Conservation (phyloP, 2,797 vertebrate genomes). For the Pogoniulus pusillus region DNA sequence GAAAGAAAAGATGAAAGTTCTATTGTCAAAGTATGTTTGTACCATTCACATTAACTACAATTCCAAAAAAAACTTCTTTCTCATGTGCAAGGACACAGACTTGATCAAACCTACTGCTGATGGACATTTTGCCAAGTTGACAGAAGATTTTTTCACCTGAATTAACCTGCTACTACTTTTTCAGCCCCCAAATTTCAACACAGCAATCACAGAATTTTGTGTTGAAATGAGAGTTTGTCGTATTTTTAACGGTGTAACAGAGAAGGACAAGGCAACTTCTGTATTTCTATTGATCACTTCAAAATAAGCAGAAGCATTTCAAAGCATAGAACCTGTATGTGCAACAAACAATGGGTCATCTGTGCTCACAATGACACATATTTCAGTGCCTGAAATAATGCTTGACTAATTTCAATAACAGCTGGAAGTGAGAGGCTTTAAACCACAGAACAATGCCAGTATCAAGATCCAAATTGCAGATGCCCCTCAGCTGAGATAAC, state of each 20-base stretch:
- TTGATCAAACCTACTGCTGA: neutral
- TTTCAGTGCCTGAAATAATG: neutral
- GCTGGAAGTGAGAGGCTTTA: neutral
- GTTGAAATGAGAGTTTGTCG: neutral
- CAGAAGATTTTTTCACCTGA: neutral
- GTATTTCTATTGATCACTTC: neutral
- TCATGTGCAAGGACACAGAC: neutral
- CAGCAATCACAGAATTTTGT: neutral
- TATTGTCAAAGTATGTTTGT: rapidly evolving
- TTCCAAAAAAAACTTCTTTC: neutral
- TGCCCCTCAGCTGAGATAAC: neutral
- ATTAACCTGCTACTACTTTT: neutral
- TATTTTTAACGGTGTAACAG: neutral
- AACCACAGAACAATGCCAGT: neutral
- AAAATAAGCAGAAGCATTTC: neutral
- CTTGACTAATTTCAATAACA: neutral
- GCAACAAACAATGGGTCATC: neutral
- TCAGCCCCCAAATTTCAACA: neutral
- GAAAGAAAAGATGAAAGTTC: neutral
- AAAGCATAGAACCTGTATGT: neutral
- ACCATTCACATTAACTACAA: neutral
- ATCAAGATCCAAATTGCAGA: neutral
- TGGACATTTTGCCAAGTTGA: neutral
- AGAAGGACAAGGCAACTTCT: neutral
- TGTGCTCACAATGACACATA: neutral